phyloP scores from a whole-genome alignment of 2,113 vertebrate species.

The Lathamus discolor region DNA sequence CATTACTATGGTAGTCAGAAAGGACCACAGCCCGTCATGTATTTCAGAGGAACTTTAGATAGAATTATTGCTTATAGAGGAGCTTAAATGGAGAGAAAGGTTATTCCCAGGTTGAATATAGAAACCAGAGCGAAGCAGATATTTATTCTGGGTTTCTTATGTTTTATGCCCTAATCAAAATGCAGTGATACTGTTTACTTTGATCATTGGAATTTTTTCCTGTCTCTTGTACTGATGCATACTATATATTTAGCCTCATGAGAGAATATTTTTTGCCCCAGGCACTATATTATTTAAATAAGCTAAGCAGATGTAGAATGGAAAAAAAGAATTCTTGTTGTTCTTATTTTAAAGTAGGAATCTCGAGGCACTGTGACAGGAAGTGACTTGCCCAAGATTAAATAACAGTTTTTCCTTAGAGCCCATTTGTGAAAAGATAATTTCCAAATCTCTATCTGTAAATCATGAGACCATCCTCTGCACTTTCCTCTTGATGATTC shows the following conservation, averaged over 20 bases:
- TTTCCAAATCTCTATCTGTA: neutral
- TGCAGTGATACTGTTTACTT: constrained; percentile 1
- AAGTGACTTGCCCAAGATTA: neutral
- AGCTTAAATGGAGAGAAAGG: neutral
- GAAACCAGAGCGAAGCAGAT: neutral
- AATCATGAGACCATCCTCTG: neutral
- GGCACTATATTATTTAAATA: constrained; percentile 25
- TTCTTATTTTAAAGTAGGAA: neutral
- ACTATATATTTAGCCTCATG: neutral
- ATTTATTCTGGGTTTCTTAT: neutral
- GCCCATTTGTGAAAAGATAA: neutral
- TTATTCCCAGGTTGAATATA: neutral
- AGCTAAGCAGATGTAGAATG: neutral
- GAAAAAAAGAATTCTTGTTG: neutral
- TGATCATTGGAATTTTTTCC: neutral
- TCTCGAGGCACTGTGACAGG: neutral
- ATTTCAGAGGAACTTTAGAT: neutral
- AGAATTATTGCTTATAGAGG: neutral
- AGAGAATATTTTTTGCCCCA: neutral
- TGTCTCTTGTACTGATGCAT: neutral
- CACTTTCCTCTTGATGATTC: neutral
- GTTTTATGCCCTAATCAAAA: constrained; percentile 8
- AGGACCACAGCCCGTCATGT: neutral
- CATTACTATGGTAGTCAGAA: accelerated
- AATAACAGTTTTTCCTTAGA: neutral